Base-by-base conservation (phyloP, 2,797 vertebrate genomes). In the Argya squamiceps region DNA sequence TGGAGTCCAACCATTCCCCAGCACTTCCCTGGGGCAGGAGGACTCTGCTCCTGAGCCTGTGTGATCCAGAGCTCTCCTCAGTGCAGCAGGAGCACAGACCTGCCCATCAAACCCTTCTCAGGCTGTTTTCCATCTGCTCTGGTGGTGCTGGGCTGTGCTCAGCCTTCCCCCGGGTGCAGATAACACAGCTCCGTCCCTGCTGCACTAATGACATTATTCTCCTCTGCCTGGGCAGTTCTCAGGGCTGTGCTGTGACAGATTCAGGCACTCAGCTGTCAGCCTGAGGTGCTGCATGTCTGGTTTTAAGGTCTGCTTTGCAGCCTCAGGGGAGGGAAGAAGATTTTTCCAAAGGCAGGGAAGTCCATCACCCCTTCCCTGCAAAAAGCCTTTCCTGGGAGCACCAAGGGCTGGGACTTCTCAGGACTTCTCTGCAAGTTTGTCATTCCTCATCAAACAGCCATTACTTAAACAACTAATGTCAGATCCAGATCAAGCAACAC, bases 341-440 rank as follows among this genome's bases (percentile, higher is more conserved):
- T 5, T 12, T 55, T 16, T 12, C 37, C 44, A 13, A 36, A n/a
- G 52, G 59, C 53, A 39, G 56, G 63, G 62, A 64, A 21, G 24
- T 12, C 2, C 64, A 3, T 26, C 36, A 1, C n/a, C 43, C 21
- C 39, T 34, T 44, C 52, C 65, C 86, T 43, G 69, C 47, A 32
- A 8, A 80, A 23, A 58, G 15, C 67, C 29, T 52, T 23, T 29
- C 11, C 6, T 8, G 59, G 83, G 36, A 56, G 34, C 73, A 18
- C 27, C 9, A 0, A 8, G 55, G 0, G 1, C 79, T 43, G 64
- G 30, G 9, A 2, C 36, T 41, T 11, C 2, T 6, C 8, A 2
- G 58, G 22, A 5, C 22, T 26, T 11, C 3, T 55, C 50, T 1
- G 1, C 2, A 0, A 16, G 34, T 59, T 20, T 37, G 50, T 78